These are phyloP conservation scores for Ips typographus DNA, from an alignment of 1,140 invertebrate genomes.

Conservation along the genomic window DNA sequence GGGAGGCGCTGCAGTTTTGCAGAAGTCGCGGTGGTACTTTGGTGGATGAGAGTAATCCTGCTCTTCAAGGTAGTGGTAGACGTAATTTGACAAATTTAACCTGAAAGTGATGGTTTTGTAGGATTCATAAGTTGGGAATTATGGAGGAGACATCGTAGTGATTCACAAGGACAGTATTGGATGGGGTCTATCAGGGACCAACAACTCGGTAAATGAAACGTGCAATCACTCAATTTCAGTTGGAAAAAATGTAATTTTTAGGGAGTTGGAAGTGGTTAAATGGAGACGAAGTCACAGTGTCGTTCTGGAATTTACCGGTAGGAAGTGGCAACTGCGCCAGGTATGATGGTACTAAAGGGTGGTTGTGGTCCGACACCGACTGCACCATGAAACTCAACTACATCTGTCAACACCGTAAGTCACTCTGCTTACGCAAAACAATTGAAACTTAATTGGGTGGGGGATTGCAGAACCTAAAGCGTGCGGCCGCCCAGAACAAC, in stretches of 20 bases:
- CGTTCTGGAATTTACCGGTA: conserved; percentile 89
- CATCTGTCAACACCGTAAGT: conserved; percentile 93
- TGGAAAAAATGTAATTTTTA: neutral
- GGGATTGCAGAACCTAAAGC: conserved; percentile 73
- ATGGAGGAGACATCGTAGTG: conserved; percentile 86
- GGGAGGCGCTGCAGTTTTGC: conserved; percentile 80
- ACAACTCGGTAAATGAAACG: conserved; percentile 55
- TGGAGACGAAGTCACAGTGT: conserved; percentile 84
- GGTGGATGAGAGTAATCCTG: conserved; percentile 91
- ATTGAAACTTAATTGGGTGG: conserved; percentile 15
- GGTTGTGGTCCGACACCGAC: conserved; percentile 93
- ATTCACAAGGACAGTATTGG: conserved; percentile 92
- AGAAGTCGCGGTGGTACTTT: conserved; percentile 74
- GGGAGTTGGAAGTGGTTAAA: conserved; percentile 90
- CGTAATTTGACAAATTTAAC: neutral
- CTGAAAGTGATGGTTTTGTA: neutral
- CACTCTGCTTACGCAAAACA: neutral
- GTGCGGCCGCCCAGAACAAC: conserved; percentile 88
- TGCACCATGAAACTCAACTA: conserved; percentile 84
- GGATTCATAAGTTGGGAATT: conserved; percentile 92
- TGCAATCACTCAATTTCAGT: neutral
- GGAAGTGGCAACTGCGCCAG: conserved; percentile 83
- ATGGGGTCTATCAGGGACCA: conserved; percentile 85
- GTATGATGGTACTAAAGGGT: conserved; percentile 90
- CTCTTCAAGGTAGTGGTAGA: conserved; percentile 66